phyloP scores from a whole-genome alignment of 2,888 invertebrate genomes.

The Ferdinandea cuprea region DNA sequence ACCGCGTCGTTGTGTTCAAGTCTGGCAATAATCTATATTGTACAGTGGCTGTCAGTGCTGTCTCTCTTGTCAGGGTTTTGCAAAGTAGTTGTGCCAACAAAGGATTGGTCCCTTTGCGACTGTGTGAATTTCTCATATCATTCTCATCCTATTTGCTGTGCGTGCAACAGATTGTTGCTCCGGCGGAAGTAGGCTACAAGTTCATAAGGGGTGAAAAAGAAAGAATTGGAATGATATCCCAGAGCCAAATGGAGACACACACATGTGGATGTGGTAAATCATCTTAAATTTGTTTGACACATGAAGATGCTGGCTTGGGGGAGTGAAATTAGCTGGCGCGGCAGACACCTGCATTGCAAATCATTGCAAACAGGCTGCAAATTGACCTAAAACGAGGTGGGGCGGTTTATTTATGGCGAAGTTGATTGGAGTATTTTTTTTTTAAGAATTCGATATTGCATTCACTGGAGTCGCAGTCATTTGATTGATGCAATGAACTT shows the following conservation, averaged over 20 bases:
- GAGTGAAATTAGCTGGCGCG: not conserved
- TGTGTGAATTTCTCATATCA: slow-evolving; percentile 63
- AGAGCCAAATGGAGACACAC: too few relatives aligned
- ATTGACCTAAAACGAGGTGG: too few relatives aligned
- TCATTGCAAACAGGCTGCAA: not conserved
- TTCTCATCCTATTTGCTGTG: slow-evolving; percentile 29
- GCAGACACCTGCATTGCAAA: not conserved
- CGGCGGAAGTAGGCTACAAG: slow-evolving; percentile 68
- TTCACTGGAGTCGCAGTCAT: too few relatives aligned
- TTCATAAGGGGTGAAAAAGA: slow-evolving; percentile 45
- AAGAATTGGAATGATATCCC: too few relatives aligned
- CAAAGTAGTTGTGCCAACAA: slow-evolving; percentile 27
- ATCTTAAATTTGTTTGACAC: slow-evolving; percentile 4
- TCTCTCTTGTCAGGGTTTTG: not conserved
- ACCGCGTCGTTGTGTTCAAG: slow-evolving; percentile 6
- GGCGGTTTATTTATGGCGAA: too few relatives aligned
- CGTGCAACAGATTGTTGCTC: slow-evolving; percentile 61
- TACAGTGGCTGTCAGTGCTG: slow-evolving; percentile 4
- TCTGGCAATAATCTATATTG: slow-evolving; percentile 30
- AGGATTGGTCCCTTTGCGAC: slow-evolving; percentile 55
- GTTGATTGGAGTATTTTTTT: too few relatives aligned
- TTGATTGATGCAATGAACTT: too few relatives aligned
- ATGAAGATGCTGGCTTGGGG: not conserved
- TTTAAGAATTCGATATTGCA: too few relatives aligned
- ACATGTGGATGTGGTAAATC: slow-evolving; percentile 45